phyloP scores from a whole-genome alignment of 2,797 vertebrate species.

The Prunella strophiata region DNA sequence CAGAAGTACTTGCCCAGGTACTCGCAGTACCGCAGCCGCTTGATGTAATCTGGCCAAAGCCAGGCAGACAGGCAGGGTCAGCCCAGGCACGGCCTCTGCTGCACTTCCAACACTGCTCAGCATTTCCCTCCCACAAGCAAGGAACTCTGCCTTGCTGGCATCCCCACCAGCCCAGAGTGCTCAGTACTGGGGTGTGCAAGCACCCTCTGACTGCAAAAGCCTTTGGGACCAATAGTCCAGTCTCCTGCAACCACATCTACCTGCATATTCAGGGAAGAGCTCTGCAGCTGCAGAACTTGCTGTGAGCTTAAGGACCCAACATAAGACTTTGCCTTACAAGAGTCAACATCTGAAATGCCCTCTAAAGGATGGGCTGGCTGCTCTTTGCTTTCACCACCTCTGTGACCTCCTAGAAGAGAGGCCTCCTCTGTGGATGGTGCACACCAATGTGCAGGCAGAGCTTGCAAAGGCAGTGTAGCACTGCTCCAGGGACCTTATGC shows the following conservation, averaged over 20 bases:
- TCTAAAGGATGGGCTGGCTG: not conserved
- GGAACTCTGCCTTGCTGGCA: not conserved
- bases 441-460: not conserved
- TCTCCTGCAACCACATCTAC: not conserved
- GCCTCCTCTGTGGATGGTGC: not conserved
- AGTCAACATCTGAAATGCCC: not conserved
- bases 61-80: not conserved
- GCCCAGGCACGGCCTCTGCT: not conserved
- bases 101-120: not conserved
- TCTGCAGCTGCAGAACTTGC: not conserved
- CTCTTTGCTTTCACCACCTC: not conserved
- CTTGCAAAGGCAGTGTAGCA: not conserved
- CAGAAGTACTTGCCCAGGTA: slow-evolving; percentile 98
- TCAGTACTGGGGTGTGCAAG: not conserved
- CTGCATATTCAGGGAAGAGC: not conserved
- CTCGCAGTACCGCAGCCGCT: slow-evolving; percentile 94
- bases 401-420: not conserved
- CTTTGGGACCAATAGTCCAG: not conserved
- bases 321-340: not conserved
- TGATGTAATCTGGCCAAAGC: slow-evolving; percentile 88
- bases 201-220: not conserved
- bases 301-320: not conserved
- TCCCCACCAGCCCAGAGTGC: not conserved
- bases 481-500: not conserved
- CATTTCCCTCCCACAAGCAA: not conserved